Evolutionary conservation across 1,140 invertebrate genomes (phyloP), one percentile per base, ranked within the genome.

Genomic region (Calliopsis andreniformis): DNA sequence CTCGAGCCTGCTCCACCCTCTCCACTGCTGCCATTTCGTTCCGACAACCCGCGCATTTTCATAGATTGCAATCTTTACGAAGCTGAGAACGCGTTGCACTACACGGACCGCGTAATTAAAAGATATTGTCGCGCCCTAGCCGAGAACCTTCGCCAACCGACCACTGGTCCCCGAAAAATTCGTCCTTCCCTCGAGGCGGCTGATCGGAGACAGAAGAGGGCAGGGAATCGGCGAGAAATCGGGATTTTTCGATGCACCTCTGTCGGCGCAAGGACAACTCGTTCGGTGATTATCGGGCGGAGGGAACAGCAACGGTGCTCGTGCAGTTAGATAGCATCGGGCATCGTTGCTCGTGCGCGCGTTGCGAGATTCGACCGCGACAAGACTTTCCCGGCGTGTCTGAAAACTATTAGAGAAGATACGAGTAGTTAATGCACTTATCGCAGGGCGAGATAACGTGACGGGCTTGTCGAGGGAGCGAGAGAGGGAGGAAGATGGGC

Each of bases 381-480:
- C 81, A 80, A 80, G 71, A 72, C 71, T 72, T 79, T 83, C 77
- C 63, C 72, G 53, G 64, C 72, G 58, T 61, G 71, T 43, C 61
- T 83, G 82, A 79, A 85, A 85, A 85, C 71, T 84, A 71, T 85
- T 82, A 85, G 70, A 71, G 76, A 84, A 84, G 83, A 82, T 79
- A 81, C 82, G 79, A 79, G 82, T 84, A 76, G 82, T 81, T 84
- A 79, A 85, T 81, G 79, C 67, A 81, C 66, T 85, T 84, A 81
- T 78, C 79, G 79, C 70, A 42, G 59, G 61, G 61, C 64, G 82
- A 80, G 78, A 83, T 83, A 84, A 85, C 78, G 69, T 73, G 71
- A 43, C 58, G 56, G n/a, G 35, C 61, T 62, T 42, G 49, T 30
- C 61, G 51, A 14, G 45, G 35, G 20, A 43, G 30, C 42, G 43